Evolutionary conservation across 2,888 invertebrate species (phyloP).

Genomic region (Neoscelio sp.): DNA sequence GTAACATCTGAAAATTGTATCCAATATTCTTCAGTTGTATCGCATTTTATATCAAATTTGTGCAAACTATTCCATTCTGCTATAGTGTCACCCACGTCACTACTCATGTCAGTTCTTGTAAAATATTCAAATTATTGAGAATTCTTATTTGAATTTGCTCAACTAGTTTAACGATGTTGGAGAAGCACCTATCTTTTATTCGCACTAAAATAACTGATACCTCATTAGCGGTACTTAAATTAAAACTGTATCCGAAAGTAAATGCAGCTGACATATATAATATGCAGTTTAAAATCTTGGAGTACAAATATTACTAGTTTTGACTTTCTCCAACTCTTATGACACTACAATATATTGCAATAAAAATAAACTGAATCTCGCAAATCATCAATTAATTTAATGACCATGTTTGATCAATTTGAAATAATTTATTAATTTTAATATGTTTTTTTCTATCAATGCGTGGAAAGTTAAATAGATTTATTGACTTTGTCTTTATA

Average conservation of each 20-base stretch:
- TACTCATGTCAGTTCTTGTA: slow-evolving; percentile 30
- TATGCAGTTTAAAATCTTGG: slow-evolving; percentile 71
- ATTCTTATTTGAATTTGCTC: slow-evolving; percentile 37
- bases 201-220: not conserved
- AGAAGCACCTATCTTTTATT: slow-evolving; percentile 28
- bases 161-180: slow-evolving; percentile 19
- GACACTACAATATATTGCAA: slow-evolving; percentile 70
- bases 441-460: slow-evolving; percentile 51
- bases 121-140: slow-evolving; percentile 31
- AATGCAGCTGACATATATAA: slow-evolving; percentile 71
- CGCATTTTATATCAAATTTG: no score
- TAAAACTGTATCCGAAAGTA: slow-evolving; percentile 11
- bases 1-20: no score
- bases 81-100: slow-evolving; percentile 16
- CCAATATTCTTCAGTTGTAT: no score
- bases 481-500: slow-evolving; percentile 50
- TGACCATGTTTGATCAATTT: slow-evolving; percentile 62
- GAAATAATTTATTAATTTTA: slow-evolving; percentile 54
- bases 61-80: no score
- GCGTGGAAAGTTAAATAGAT: slow-evolving; percentile 57
- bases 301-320: slow-evolving; percentile 65
- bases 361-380: slow-evolving; percentile 36
- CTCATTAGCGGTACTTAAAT: not conserved
- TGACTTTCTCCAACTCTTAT: slow-evolving; percentile 68
- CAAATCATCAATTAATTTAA: slow-evolving; percentile 64